phyloP scores from a whole-genome alignment of 2,888 invertebrate genomes.

The Microctonus brassicae region DNA sequence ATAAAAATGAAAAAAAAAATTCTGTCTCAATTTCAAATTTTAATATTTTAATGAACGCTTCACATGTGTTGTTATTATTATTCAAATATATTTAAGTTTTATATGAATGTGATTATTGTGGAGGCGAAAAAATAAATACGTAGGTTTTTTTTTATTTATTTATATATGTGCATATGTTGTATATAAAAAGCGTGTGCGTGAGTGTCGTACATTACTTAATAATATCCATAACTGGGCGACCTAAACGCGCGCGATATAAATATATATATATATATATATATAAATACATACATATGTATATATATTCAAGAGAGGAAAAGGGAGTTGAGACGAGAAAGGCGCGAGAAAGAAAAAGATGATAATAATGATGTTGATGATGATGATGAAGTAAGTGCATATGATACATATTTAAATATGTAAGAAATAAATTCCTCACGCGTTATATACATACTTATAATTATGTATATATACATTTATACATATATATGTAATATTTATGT shows the following conservation, averaged over 20 bases:
- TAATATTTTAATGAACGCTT: too few species aligned
- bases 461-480: neutral
- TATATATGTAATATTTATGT: neutral
- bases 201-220: slow-evolving; percentile 61
- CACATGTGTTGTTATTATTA: too few species aligned
- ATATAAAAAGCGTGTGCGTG: slow-evolving; percentile 34
- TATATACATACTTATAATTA: too few species aligned
- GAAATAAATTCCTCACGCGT: neutral
- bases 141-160: slow-evolving; percentile 22
- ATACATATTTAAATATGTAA: neutral
- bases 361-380: slow-evolving; percentile 15
- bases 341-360: slow-evolving; percentile 37
- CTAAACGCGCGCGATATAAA: slow-evolving; percentile 41
- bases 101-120: neutral
- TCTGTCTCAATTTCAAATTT: neutral
- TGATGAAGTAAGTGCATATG: slow-evolving; percentile 23
- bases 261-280: neutral
- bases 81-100: neutral
- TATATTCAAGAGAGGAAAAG: slow-evolving; percentile 40
- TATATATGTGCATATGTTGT: slow-evolving; percentile 30
- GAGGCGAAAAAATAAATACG: slow-evolving; percentile 23
- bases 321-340: slow-evolving; percentile 34
- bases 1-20: too few species aligned
- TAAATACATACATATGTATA: too few species aligned
- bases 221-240: slow-evolving; percentile 63